Percentiles rank a stretch among this genome's conserved stretches.
Evolutionary conservation across 2,888 invertebrate species (phyloP).

Genomic region (Argyresthia goedartella): DNA sequence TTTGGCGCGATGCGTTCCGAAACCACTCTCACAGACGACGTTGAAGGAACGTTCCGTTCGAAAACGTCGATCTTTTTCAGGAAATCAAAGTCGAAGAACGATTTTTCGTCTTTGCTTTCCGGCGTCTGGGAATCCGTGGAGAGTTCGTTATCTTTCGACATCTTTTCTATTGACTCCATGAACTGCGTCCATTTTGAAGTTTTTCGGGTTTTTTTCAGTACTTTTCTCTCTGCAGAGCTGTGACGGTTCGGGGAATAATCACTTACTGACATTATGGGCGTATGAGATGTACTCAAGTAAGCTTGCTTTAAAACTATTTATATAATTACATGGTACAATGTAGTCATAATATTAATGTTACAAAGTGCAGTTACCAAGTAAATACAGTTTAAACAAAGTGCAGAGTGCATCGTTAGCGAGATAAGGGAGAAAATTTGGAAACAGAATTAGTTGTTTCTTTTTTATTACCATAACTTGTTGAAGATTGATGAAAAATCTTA

Average conservation of each 20-base stretch:
- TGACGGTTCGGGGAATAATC: slow-evolving; percentile 27
- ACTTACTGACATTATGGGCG: slow-evolving; percentile 33
- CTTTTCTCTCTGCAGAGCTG: slow-evolving; percentile 6
- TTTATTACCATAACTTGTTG: neutral
- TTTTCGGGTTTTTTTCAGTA: slow-evolving; percentile 14
- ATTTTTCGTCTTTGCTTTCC: slow-evolving; percentile 25
- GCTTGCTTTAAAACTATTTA: slow-evolving; percentile 12
- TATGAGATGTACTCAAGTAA: slow-evolving; percentile 25
- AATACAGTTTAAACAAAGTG: neutral
- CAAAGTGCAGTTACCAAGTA: neutral
- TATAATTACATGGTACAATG: too few species aligned
- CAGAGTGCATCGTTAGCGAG: neutral
- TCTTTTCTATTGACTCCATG: slow-evolving; percentile 35
- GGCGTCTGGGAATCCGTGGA: slow-evolving; percentile 28
- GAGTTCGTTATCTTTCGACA: slow-evolving; percentile 27
- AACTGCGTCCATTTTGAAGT: slow-evolving; percentile 39
- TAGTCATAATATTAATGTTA: neutral
- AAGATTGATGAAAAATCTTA: neutral
- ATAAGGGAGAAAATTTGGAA: neutral
- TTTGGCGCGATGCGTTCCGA: slow-evolving; percentile 13
- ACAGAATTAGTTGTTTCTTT: neutral
- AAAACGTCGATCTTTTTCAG: slow-evolving; percentile 27
- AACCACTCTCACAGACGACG: slow-evolving; percentile 22
- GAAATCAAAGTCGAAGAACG: slow-evolving; percentile 27
- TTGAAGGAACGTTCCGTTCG: slow-evolving; percentile 20